phyloP scores from a whole-genome alignment of 2,797 vertebrate species.

The Acrossocheilus wenchowensis region DNA sequence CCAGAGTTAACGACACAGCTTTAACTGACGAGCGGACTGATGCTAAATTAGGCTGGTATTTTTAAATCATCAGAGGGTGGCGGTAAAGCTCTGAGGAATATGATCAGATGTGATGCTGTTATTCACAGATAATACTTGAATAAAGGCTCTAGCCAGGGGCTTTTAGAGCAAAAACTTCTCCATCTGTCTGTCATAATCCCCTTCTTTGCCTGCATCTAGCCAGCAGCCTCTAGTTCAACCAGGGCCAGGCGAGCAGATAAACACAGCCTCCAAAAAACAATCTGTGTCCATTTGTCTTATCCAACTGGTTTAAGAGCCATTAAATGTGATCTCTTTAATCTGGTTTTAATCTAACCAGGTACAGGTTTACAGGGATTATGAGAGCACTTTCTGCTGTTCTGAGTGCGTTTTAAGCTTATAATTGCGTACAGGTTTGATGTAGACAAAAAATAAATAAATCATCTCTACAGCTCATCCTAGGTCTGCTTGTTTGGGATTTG shows the following conservation, averaged over 20 bases:
- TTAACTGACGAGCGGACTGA: background rate
- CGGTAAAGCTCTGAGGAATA: background rate
- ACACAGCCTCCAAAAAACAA: conserved; percentile 49
- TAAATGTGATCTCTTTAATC: conserved; percentile 44
- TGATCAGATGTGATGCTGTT: background rate
- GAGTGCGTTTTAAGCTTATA: conserved; percentile 32
- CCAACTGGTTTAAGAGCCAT: conserved; percentile 22
- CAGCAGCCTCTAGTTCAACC: conserved; percentile 15
- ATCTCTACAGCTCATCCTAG: background rate
- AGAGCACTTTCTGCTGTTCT: conserved; percentile 30
- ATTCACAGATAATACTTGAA: conserved; percentile 27
- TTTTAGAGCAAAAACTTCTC: conserved; percentile 33
- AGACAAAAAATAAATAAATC: background rate
- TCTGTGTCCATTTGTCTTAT: conserved; percentile 46
- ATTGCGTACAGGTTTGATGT: conserved; percentile 2
- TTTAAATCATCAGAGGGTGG: background rate
- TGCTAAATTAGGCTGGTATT: conserved; percentile 12
- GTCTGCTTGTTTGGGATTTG: background rate
- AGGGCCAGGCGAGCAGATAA: conserved; percentile 10
- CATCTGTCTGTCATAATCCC: conserved; percentile 44
- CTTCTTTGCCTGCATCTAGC: conserved; percentile 26
- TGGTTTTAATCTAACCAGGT: conserved; percentile 39
- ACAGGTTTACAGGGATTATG: conserved; percentile 21
- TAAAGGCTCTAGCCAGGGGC: conserved; percentile 1
- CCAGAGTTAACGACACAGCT: conserved; percentile 15